Conservation (phyloP, 2,113 vertebrate species). For the Sphaerodactylus townsendi region DNA sequence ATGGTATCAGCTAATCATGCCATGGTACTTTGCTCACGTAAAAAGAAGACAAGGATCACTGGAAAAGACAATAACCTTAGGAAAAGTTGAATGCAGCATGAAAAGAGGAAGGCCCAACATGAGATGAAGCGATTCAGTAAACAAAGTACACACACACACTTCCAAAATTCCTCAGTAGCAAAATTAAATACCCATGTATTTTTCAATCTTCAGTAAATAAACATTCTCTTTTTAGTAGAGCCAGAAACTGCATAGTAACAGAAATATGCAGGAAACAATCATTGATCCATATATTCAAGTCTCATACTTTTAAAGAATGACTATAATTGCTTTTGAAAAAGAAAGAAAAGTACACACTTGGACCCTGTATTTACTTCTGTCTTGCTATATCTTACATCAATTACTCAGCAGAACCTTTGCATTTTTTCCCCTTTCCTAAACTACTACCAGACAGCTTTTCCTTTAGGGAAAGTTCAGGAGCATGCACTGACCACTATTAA, state of each 20-base stretch:
- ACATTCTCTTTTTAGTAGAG: not conserved
- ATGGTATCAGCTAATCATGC: no score
- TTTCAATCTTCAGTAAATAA: not conserved
- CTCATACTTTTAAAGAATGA: not conserved
- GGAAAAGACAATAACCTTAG: no score
- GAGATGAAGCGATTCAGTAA: no score
- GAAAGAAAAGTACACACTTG: not conserved
- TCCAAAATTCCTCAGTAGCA: not conserved
- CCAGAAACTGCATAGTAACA: not conserved
- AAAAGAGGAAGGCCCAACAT: no score
- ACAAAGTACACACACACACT: not conserved
- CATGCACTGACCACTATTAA: not conserved
- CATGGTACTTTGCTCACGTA: no score
- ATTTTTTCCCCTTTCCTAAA: conserved; percentile 12
- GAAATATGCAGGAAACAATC: not conserved
- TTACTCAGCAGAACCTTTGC: conserved; percentile 44
- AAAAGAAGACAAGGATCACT: no score
- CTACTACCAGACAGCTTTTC: conserved; percentile 36
- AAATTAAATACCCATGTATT: not conserved
- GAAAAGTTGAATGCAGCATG: no score
- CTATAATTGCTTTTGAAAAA: not conserved
- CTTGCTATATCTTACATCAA: not conserved
- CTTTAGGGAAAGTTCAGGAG: conserved; percentile 2
- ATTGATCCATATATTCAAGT: no score
- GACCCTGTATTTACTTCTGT: not conserved